phyloP scores from a whole-genome alignment of 2,113 vertebrate species.

The Leptosomus discolor region DNA sequence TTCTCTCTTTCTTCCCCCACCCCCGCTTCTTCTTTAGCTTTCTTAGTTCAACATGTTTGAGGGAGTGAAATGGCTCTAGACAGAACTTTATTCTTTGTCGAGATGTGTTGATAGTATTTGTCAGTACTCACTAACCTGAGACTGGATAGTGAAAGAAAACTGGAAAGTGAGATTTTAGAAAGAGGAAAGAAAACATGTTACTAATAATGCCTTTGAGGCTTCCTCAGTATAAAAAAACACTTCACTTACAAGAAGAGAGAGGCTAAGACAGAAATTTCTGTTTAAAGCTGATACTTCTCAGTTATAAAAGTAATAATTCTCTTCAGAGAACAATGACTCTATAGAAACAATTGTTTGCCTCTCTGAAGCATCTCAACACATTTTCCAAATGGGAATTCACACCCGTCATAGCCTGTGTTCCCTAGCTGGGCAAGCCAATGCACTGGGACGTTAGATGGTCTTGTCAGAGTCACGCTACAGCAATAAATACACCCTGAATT shows the following conservation, averaged over 20 bases:
- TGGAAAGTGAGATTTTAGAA: constrained; percentile 25
- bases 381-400: constrained; percentile 24
- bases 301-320: constrained; percentile 31
- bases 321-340: constrained; percentile 7
- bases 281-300: not conserved
- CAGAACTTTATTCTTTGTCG: constrained; percentile 40
- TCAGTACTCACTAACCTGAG: constrained; percentile 63
- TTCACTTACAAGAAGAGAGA: not conserved
- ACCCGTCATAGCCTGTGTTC: not conserved
- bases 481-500: constrained; percentile 34
- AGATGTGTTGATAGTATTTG: constrained; percentile 64
- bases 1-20: constrained; percentile 17
- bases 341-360: not conserved
- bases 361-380: not conserved
- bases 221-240: not conserved
- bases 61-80: constrained; percentile 57
- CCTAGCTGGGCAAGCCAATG: not conserved
- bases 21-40: not conserved
- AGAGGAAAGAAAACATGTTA: constrained; percentile 26
- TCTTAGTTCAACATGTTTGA: constrained; percentile 50
- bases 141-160: constrained; percentile 30
- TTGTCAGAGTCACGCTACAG: not conserved
- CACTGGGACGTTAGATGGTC: not conserved
- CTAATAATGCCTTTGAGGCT: constrained; percentile 53
- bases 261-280: constrained; percentile 14